A percentile compares a stretch with the other conserved stretches of the same genome.
Conservation (phyloP, 2,888 invertebrate species). For the Aleiodes testaceus region DNA sequence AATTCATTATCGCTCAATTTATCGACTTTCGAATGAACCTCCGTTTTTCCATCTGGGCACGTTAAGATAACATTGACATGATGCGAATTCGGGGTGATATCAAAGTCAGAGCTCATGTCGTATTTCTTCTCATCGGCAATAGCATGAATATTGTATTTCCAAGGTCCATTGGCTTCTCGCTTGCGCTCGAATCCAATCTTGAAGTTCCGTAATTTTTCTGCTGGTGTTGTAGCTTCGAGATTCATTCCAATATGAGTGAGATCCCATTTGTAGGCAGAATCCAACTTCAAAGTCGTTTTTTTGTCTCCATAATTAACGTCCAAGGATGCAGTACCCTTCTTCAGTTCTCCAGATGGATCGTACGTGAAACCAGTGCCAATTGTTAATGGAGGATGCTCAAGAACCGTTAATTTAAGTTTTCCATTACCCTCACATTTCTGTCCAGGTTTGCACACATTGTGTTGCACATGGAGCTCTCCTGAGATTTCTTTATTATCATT, state of each 20-base stretch:
- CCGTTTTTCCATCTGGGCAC: slow-evolving; percentile 74
- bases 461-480: slow-evolving; percentile 63
- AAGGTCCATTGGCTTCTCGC: slow-evolving; percentile 55
- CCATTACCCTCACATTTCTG: slow-evolving; percentile 70
- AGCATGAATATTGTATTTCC: slow-evolving; percentile 71
- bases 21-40: slow-evolving; percentile 72
- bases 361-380: slow-evolving; percentile 73
- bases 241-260: slow-evolving; percentile 56
- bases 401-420: slow-evolving; percentile 72
- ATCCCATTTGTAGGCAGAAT: slow-evolving; percentile 54
- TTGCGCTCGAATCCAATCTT: slow-evolving; percentile 65
- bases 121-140: slow-evolving; percentile 78
- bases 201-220: slow-evolving; percentile 60
- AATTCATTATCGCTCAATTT: slow-evolving; percentile 77
- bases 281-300: slow-evolving; percentile 52
- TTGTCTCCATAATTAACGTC: slow-evolving; percentile 61
- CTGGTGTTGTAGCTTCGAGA: slow-evolving; percentile 61
- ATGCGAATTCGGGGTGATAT: slow-evolving; percentile 75
- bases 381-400: slow-evolving; percentile 74
- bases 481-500: slow-evolving; percentile 76
- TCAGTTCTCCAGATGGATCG: slow-evolving; percentile 67
- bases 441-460: slow-evolving; percentile 64
- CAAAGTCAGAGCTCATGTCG: slow-evolving; percentile 75
- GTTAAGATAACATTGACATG: slow-evolving; percentile 72
- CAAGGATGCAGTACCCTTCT: slow-evolving; percentile 52